These are phyloP conservation scores for Xanthostigma xanthostigma DNA, from an alignment of 2,888 invertebrate genomes.

Conservation along the genomic window DNA sequence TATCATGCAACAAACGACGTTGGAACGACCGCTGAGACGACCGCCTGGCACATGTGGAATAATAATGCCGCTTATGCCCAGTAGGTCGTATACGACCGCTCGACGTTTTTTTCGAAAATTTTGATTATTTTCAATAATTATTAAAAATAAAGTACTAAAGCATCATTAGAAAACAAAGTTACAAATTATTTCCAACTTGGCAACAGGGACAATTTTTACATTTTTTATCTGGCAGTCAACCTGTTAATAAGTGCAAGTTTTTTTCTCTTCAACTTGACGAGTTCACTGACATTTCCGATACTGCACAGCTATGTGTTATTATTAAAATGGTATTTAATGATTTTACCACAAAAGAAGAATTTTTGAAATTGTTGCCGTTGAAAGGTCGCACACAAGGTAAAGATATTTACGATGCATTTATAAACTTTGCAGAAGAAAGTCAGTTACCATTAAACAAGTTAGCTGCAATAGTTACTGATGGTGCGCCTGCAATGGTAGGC, in stretches of 20 bases:
- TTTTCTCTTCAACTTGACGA: slow-evolving; percentile 15
- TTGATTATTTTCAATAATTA: no score
- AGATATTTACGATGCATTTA: slow-evolving; percentile 13
- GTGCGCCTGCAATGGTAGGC: slow-evolving; percentile 15
- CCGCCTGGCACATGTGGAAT: no score
- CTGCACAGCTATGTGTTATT: slow-evolving; percentile 13
- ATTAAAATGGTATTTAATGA: slow-evolving; percentile 13
- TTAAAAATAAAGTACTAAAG: no score
- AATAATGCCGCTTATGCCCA: no score
- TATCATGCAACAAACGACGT: no score
- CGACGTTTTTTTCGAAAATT: no score
- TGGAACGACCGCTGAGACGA: no score
- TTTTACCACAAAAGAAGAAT: slow-evolving; percentile 13
- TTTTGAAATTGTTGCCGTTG: slow-evolving; percentile 13
- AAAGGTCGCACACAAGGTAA: slow-evolving; percentile 12
- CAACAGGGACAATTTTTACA: no score
- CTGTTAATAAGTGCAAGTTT: slow-evolving; percentile 5
- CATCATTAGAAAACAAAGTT: no score
- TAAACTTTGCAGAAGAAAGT: slow-evolving; percentile 9
- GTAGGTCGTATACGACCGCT: no score
- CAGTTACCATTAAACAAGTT: slow-evolving; percentile 13
- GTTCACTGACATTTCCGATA: slow-evolving; percentile 14
- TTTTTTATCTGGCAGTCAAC: no score
- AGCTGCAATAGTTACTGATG: slow-evolving; percentile 14
- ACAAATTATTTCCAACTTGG: not conserved